Percentiles rank a stretch among this genome's conserved stretches.
These are phyloP conservation scores for Desmophyllum pertusum DNA, from an alignment of 92 coral and sea anemone genomes.

Conservation along the genomic window DNA sequence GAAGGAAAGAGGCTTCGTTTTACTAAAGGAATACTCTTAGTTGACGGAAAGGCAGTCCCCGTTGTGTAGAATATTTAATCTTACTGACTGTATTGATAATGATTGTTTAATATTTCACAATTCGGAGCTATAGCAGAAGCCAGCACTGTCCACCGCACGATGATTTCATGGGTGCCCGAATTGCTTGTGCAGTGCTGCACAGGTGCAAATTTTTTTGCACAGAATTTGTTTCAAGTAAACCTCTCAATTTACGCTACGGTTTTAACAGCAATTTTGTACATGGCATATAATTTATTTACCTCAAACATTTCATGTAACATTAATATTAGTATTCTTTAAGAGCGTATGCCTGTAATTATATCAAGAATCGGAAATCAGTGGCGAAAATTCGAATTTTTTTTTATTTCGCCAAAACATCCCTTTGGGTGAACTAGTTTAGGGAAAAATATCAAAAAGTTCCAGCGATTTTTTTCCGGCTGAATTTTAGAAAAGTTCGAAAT, in stretches of 20 bases:
- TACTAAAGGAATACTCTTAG: constrained; percentile 10
- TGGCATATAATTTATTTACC: background rate
- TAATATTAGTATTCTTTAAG: no score
- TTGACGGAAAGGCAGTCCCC: constrained; percentile 10
- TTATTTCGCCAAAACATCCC: no score
- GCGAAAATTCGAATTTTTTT: no score
- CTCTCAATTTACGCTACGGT: background rate
- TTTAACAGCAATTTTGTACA: background rate
- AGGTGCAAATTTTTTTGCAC: background rate
- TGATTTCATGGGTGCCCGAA: background rate
- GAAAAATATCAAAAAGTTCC: no score
- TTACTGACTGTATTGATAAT: background rate
- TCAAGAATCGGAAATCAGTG: no score
- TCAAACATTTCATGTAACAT: no score
- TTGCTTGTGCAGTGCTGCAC: constrained; percentile 9
- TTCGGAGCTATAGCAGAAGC: background rate
- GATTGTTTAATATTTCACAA: background rate
- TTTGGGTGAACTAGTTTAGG: no score
- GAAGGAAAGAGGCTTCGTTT: constrained; percentile 20
- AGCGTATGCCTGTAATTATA: no score
- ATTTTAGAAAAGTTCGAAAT: no score
- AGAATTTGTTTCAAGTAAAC: background rate
- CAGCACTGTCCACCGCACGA: background rate
- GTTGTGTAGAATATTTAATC: background rate
- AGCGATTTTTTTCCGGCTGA: no score